phyloP scores from a whole-genome alignment of 2,113 vertebrate genomes.

The Erythrocercus mccallii region DNA sequence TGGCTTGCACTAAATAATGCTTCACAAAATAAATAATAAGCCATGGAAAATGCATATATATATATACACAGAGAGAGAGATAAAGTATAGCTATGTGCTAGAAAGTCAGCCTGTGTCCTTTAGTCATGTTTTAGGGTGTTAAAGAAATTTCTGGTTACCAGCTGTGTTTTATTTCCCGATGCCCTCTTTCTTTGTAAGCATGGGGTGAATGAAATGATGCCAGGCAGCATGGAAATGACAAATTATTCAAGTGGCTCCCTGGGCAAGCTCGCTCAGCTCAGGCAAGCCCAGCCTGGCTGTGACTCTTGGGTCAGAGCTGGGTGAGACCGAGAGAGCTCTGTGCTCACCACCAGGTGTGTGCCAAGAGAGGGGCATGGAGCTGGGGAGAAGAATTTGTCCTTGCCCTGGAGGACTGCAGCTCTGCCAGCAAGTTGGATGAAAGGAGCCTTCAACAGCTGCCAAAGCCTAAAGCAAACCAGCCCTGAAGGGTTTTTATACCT shows the following conservation, averaged over 20 bases:
- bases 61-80: background rate
- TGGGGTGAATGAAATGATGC: background rate
- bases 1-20: background rate
- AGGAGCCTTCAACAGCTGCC: background rate
- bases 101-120: background rate
- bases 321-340: background rate
- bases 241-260: rapidly evolving
- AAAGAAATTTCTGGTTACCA: background rate
- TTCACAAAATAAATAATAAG: background rate
- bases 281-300: background rate
- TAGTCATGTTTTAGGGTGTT: background rate
- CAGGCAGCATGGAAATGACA: background rate
- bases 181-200: rapidly evolving
- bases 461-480: background rate
- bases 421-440: background rate
- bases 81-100: background rate
- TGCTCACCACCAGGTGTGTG: background rate
- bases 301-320: background rate
- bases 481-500: background rate
- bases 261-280: background rate
- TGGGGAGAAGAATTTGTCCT: background rate
- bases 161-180: background rate
- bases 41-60: background rate
- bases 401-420: background rate
- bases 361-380: background rate